phyloP scores from a whole-genome alignment of 2,888 invertebrate species.

The Drosophila mercatorum region DNA sequence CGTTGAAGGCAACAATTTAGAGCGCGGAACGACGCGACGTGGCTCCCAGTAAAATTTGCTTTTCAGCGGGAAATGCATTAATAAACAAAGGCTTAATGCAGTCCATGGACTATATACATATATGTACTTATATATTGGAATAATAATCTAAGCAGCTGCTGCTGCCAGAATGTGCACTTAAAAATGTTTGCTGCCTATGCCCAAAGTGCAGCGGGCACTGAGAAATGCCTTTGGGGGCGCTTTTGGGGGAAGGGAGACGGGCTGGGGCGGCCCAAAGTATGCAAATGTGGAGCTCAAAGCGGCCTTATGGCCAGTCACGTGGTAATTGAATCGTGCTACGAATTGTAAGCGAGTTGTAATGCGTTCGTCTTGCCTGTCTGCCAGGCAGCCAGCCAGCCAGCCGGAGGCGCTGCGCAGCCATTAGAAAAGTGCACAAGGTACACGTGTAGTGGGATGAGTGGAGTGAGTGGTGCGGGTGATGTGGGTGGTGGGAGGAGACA shows the following conservation, averaged over 20 bases:
- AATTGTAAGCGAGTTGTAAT: slow-evolving; percentile 74
- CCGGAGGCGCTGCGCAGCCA: slow-evolving; percentile 31
- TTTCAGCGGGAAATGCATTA: background rate
- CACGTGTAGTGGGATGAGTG: slow-evolving; percentile 12
- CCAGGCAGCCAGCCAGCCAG: background rate
- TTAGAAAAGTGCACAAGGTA: slow-evolving; percentile 71
- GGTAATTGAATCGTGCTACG: slow-evolving; percentile 76
- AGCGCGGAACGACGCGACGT: background rate
- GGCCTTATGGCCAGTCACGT: slow-evolving; percentile 62
- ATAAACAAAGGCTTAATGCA: slow-evolving; percentile 13
- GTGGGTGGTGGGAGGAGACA: slow-evolving; percentile 44
- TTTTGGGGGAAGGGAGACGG: slow-evolving; percentile 10
- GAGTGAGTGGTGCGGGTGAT: background rate
- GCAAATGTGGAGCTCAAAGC: slow-evolving; percentile 66
- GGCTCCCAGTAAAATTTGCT: background rate
- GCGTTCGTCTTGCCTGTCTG: slow-evolving; percentile 20
- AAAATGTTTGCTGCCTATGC: slow-evolving; percentile 46
- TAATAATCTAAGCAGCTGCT: slow-evolving; percentile 19
- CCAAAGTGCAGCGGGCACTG: slow-evolving; percentile 50
- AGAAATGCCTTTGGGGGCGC: slow-evolving; percentile 53
- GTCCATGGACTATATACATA: background rate
- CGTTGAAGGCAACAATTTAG: background rate
- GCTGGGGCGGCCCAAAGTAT: slow-evolving; percentile 43
- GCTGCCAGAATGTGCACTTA: slow-evolving; percentile 55
- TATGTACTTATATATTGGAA: background rate